Base-by-base conservation (phyloP, 2,888 invertebrate genomes). In the Thymelicus acteon region DNA sequence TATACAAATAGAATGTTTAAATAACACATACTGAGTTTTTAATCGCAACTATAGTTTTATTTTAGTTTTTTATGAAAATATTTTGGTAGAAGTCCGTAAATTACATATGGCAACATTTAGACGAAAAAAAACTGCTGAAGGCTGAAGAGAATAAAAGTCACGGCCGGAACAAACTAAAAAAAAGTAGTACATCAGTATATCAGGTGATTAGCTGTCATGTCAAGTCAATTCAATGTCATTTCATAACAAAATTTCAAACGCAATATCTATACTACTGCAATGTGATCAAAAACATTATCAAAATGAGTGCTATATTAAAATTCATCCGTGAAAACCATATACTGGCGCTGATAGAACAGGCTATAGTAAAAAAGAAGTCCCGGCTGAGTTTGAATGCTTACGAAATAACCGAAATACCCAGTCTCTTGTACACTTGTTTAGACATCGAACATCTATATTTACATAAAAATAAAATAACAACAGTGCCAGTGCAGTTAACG, bases 251-350 rank as follows among this genome's bases (percentile, higher is more conserved):
- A n/a, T n/a, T 83, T 85, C 85, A 89, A 78, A 71, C 71, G 71
- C 71, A 71, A 66, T 71, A 71, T 24, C 57, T 24, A 61, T 66
- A 54, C 24, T 24, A 24, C 47, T 71, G 67, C 48, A 72, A 72
- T 64, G 67, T 72, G 31, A 67, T n/a, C 67, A 85, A 89, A 84
- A 84, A 85, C 82, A 84, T 76, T 76, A 65, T 70, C 82, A 93
- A 88, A 90, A 95, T 95, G 95, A 95, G 95, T 92, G 94, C 94
- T 80, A 93, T 96, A 80, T 94, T 95, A 85, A 95, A 96, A 88
- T 96, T 95, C 87, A 95, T 96, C 80, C 95, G 95, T 86, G 95
- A 95, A 87, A 95, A 96, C 83, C 95, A 96, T 80, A 95, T 96
- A 81, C 84, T 96, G 79, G 95, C 96, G 49, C 93, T 95, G 77